Conservation (phyloP, 2,797 vertebrate genomes). For the Arctocebus calabarensis region DNA sequence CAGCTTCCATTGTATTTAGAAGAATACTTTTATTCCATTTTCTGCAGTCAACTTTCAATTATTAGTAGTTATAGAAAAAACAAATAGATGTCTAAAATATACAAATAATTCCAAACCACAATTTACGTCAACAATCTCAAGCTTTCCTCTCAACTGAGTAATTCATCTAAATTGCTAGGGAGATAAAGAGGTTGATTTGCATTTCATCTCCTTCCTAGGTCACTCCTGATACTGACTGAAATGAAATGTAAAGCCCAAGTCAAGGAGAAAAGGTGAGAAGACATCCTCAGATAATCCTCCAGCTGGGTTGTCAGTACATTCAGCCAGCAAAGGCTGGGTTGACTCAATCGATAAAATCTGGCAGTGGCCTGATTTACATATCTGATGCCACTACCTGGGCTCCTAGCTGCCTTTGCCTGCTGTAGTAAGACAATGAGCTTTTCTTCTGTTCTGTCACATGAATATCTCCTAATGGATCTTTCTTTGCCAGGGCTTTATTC, state of each 20-base stretch:
- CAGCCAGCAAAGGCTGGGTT: background rate
- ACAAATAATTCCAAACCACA: conserved; percentile 32
- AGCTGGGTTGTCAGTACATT: background rate
- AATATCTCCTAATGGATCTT: conserved; percentile 44
- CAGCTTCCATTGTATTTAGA: background rate
- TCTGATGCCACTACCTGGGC: conserved; percentile 4
- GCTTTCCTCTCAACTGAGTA: background rate
- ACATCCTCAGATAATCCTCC: background rate
- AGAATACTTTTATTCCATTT: conserved; percentile 12
- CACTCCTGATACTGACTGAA: background rate
- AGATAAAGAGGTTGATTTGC: background rate
- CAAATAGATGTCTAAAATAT: background rate
- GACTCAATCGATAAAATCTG: background rate
- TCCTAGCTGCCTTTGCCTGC: background rate
- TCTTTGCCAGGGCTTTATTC: conserved; percentile 29
- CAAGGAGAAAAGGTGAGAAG: conserved; percentile 20
- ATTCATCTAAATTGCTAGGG: conserved; percentile 4
- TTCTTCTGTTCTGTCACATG: conserved; percentile 51
- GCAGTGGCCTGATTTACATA: background rate
- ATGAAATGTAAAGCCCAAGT: background rate
- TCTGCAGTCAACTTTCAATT: conserved; percentile 29
- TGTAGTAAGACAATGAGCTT: conserved; percentile 51
- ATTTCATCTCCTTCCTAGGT: conserved; percentile 10
- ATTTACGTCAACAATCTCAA: conserved; percentile 51
- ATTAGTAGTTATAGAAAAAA: conserved; percentile 11